Percentiles rank a stretch among this genome's conserved stretches.
Evolutionary conservation across 1,140 invertebrate species (phyloP).

Genomic region (Papilio polytes): DNA sequence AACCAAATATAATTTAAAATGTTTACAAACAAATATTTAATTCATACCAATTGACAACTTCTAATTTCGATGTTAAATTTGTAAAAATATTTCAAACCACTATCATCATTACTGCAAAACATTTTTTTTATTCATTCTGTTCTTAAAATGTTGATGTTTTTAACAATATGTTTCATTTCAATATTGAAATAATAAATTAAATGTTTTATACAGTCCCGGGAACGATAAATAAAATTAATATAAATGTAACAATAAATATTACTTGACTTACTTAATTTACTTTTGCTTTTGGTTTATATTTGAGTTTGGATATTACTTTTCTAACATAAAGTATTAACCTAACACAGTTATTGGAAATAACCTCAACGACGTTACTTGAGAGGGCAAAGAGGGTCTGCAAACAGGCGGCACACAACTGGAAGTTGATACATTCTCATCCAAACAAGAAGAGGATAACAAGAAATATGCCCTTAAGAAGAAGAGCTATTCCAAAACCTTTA

Average conservation of each 20-base stretch:
- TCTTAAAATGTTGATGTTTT: no score
- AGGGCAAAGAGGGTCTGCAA: conserved; percentile 24
- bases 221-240: no score
- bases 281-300: no score
- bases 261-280: no score
- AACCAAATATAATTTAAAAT: background rate
- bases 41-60: background rate
- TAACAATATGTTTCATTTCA: no score
- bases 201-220: no score
- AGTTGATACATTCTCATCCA: conserved; percentile 1
- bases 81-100: no score
- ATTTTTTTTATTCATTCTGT: no score
- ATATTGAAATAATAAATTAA: no score
- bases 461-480: background rate
- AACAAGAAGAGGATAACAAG: background rate
- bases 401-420: conserved; percentile 17
- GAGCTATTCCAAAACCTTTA: conserved; percentile 5
- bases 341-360: conserved; percentile 25
- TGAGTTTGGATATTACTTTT: background rate
- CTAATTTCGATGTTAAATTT: no score
- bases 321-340: background rate
- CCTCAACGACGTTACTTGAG: conserved; percentile 9
- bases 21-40: background rate
- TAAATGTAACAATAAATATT: no score
- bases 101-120: no score